These are phyloP conservation scores for Leptinotarsa rubiginosa DNA, from an alignment of 2,888 invertebrate species.

Conservation along the genomic window DNA sequence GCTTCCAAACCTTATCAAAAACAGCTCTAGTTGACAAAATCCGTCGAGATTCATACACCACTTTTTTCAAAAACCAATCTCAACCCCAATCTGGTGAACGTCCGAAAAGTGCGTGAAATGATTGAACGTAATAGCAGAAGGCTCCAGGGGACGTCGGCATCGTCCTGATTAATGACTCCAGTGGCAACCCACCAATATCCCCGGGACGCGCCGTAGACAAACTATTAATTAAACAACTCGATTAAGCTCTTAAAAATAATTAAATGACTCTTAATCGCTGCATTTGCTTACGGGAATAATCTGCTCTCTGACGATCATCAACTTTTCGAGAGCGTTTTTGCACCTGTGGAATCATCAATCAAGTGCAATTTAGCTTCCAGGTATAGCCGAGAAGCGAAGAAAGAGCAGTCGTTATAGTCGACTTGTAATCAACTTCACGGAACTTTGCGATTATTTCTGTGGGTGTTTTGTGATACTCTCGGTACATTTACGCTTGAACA, in stretches of 20 bases:
- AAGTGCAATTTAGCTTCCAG: conserved; percentile 18
- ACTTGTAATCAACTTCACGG: conserved; percentile 14
- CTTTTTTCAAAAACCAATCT: conserved; percentile 40
- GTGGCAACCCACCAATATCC: conserved; percentile 61
- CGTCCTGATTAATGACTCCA: conserved; percentile 59
- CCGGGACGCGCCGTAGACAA: conserved; percentile 53
- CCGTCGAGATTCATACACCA: conserved; percentile 27
- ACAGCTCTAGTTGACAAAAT: not conserved
- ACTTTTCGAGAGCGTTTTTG: conserved; percentile 37
- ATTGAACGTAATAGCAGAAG: conserved; percentile 54
- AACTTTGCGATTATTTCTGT: not conserved
- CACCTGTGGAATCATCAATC: conserved; percentile 29
- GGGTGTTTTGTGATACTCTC: not conserved
- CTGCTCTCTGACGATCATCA: conserved; percentile 37
- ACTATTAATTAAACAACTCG: conserved; percentile 61
- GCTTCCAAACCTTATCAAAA: not conserved
- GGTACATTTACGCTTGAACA: not conserved
- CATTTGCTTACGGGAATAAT: conserved; percentile 44
- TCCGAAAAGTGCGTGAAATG: conserved; percentile 53
- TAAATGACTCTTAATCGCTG: conserved; percentile 59
- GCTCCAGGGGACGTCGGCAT: conserved; percentile 54
- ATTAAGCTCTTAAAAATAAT: conserved; percentile 61
- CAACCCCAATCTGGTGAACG: conserved; percentile 40
- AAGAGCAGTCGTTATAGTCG: conserved; percentile 1
- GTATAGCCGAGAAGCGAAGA: not conserved